These are phyloP conservation scores for Cossypha heuglini DNA, from an alignment of 2,797 vertebrate species.

Conservation along the genomic window DNA sequence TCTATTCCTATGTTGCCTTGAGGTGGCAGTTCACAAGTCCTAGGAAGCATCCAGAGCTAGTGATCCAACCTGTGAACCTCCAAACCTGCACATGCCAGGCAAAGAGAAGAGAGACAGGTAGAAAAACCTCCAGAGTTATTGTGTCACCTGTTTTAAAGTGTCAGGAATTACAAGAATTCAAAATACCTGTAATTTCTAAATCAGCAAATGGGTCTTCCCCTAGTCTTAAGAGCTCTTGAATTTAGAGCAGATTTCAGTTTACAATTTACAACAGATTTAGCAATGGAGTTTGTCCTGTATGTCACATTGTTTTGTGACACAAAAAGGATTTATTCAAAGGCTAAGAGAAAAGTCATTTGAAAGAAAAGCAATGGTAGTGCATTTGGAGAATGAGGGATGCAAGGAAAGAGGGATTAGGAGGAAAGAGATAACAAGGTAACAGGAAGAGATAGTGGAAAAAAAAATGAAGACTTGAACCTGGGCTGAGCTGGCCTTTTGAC, in stretches of 20 bases:
- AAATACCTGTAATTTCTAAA: neutral
- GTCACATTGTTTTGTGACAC: neutral
- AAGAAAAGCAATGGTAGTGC: neutral
- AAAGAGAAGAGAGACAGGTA: neutral
- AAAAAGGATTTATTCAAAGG: neutral
- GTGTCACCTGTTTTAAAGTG: neutral
- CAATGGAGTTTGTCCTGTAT: neutral
- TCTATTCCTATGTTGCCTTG: neutral
- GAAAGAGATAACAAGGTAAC: neutral
- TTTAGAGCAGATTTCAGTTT: neutral
- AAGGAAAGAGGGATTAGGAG: neutral
- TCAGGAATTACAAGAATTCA: neutral
- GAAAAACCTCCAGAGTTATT: neutral
- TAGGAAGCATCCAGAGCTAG: neutral
- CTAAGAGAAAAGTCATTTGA: neutral
- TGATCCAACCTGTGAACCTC: neutral
- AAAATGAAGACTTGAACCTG: neutral
- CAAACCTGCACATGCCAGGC: neutral
- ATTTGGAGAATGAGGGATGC: neutral
- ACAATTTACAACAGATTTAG: neutral
- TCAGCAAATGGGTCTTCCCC: neutral
- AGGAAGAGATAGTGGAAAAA: neutral
- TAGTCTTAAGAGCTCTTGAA: neutral
- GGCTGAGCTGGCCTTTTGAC: neutral
- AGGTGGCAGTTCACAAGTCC: neutral